Conservation (phyloP, 23 tunicate species). For the Clavelina lepadiformis region DNA sequence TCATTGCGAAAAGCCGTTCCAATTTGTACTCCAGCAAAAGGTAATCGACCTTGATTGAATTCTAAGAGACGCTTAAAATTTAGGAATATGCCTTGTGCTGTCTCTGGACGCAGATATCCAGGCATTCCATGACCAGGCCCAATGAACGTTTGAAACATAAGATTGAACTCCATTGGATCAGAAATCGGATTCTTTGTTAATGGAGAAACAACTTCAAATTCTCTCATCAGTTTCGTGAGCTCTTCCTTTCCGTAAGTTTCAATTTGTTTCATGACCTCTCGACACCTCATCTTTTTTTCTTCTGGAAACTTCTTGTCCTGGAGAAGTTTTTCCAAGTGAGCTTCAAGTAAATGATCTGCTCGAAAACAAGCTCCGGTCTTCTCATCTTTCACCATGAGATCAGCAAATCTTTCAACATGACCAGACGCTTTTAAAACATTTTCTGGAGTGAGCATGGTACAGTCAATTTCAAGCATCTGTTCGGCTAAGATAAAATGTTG, state of each 20-base stretch:
- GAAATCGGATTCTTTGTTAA: constrained; percentile 68
- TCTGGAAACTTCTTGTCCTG: constrained; percentile 65
- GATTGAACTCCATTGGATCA: constrained; percentile 91
- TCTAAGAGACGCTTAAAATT: constrained; percentile 92
- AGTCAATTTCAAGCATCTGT: constrained; percentile 91
- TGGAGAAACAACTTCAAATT: constrained; percentile 83
- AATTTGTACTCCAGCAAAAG: constrained; percentile 97
- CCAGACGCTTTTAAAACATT: constrained; percentile 88
- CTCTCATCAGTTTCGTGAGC: constrained; percentile 44
- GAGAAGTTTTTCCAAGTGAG: constrained; percentile 59
- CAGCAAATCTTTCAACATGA: constrained; percentile 98
- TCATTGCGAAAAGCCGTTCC: constrained; percentile 96
- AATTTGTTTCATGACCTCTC: constrained; percentile 51
- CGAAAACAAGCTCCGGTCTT: constrained; percentile 90
- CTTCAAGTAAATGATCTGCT: constrained; percentile 88
- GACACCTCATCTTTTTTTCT: constrained; percentile 51
- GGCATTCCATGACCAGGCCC: constrained; percentile 93
- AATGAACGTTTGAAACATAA: constrained; percentile 90
- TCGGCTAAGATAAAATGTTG: constrained; percentile 82
- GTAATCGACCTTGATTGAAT: constrained; percentile 90
- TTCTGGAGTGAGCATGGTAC: constrained; percentile 94
- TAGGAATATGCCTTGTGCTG: constrained; percentile 98
- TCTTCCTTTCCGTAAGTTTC: constrained; percentile 86
- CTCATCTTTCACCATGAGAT: constrained; percentile 94
- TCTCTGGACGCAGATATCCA: constrained; percentile 89